Conservation (phyloP, 2,888 invertebrate species). For the Hartigia nigra region DNA sequence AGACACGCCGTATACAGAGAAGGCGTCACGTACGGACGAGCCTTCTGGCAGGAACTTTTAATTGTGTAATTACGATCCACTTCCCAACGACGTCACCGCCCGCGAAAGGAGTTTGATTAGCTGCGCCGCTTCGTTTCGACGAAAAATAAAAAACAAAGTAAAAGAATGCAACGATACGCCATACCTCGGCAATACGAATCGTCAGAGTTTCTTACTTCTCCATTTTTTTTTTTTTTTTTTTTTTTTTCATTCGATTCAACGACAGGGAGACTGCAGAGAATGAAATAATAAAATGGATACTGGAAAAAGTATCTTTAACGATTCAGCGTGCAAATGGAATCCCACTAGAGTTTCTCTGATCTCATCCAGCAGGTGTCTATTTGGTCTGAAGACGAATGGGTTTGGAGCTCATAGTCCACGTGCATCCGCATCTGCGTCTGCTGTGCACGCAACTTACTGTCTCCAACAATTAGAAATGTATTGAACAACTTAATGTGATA, state of each 20-base stretch:
- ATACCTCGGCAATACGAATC: background rate
- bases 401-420: background rate
- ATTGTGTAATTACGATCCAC: background rate
- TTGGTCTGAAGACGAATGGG: background rate
- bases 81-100: background rate
- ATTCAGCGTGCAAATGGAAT: background rate
- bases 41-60: background rate
- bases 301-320: background rate
- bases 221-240: too few relatives aligned
- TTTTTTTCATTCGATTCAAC: slow-evolving; percentile 24
- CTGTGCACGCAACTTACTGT: background rate
- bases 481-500: background rate
- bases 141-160: slow-evolving; percentile 15
- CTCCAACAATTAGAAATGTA: background rate
- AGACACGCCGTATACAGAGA: background rate
- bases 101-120: background rate
- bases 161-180: slow-evolving; percentile 12
- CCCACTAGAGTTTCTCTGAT: background rate
- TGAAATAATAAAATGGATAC: background rate
- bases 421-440: background rate
- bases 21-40: background rate
- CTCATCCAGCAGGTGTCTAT: background rate
- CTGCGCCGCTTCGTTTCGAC: background rate
- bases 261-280: slow-evolving; percentile 11
- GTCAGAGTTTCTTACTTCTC: slow-evolving; percentile 24